A percentile compares a stretch with the other conserved stretches of the same genome.
These are phyloP conservation scores for Ispidina picta DNA, from an alignment of 2,797 vertebrate genomes.

Conservation along the genomic window DNA sequence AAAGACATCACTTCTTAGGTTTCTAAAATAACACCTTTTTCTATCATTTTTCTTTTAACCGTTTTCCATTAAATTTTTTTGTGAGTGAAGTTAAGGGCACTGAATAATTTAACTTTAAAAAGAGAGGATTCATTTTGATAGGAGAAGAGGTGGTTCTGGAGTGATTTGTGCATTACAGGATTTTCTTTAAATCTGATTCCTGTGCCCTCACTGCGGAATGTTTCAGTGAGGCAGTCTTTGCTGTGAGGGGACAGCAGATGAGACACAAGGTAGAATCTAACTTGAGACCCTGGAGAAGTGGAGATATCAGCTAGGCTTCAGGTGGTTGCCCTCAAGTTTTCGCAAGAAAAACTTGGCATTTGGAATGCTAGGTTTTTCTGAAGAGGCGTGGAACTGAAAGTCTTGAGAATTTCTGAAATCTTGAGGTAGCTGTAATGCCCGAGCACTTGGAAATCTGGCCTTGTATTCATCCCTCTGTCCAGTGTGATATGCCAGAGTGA, in stretches of 20 bases:
- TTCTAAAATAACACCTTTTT: slow-evolving; percentile 48
- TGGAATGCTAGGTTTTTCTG: neutral
- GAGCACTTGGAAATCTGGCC: neutral
- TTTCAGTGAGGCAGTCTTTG: neutral
- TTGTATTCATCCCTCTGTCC: neutral
- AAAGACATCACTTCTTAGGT: slow-evolving; percentile 18
- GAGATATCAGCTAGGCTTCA: neutral
- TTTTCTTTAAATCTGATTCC: neutral
- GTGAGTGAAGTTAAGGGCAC: neutral
- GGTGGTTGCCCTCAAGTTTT: neutral
- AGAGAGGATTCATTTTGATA: neutral
- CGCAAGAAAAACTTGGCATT: neutral
- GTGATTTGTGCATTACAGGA: neutral
- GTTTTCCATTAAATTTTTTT: slow-evolving; percentile 41
- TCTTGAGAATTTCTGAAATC: neutral
- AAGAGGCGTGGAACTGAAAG: neutral
- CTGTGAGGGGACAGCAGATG: neutral
- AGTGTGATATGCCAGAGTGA: neutral
- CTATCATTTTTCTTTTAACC: slow-evolving; percentile 23
- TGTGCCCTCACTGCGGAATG: neutral
- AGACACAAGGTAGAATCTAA: neutral
- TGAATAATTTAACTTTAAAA: slow-evolving; percentile 37
- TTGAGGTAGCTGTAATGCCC: neutral
- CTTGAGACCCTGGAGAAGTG: neutral
- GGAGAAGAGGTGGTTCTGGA: neutral